A percentile compares a stretch with the other conserved stretches of the same genome.
phyloP scores from a whole-genome alignment of 2,797 vertebrate species.

The Mus spretus region DNA sequence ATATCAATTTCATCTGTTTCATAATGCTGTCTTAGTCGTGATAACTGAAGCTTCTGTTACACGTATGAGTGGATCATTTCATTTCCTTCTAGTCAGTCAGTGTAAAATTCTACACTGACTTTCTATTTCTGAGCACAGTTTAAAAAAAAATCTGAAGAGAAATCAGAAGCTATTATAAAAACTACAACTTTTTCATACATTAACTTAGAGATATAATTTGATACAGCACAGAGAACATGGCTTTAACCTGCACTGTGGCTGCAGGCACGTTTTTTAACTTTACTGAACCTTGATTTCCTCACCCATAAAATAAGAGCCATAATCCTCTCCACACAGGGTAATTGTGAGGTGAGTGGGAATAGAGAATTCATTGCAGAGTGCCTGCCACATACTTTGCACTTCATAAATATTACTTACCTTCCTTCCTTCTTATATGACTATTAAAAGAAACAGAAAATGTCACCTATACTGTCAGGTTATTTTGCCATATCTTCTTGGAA shows the following conservation, averaged over 20 bases:
- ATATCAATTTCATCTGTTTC: neutral
- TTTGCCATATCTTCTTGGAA: neutral
- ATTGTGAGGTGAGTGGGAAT: conserved; percentile 38
- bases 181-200: conserved; percentile 19
- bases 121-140: conserved; percentile 24
- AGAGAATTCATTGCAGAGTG: conserved; percentile 43
- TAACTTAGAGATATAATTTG: conserved; percentile 65
- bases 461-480: neutral
- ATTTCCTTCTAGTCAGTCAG: neutral
- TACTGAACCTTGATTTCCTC: conserved; percentile 63
- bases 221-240: conserved; percentile 51
- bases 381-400: conserved; percentile 18
- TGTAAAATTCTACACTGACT: neutral
- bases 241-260: conserved; percentile 38
- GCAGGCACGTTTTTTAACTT: conserved; percentile 69
- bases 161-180: conserved; percentile 58
- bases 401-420: conserved; percentile 56
- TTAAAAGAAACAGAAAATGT: conserved; percentile 41
- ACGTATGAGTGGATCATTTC: neutral
- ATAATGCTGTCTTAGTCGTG: neutral
- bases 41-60: neutral
- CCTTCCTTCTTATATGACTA: conserved; percentile 29
- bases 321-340: conserved; percentile 58
- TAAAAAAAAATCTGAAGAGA: conserved; percentile 15
- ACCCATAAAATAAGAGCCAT: conserved; percentile 72